A percentile compares a stretch with the other conserved stretches of the same genome.
phyloP scores from a whole-genome alignment of 1,140 invertebrate species.

The Drosophila melanica region DNA sequence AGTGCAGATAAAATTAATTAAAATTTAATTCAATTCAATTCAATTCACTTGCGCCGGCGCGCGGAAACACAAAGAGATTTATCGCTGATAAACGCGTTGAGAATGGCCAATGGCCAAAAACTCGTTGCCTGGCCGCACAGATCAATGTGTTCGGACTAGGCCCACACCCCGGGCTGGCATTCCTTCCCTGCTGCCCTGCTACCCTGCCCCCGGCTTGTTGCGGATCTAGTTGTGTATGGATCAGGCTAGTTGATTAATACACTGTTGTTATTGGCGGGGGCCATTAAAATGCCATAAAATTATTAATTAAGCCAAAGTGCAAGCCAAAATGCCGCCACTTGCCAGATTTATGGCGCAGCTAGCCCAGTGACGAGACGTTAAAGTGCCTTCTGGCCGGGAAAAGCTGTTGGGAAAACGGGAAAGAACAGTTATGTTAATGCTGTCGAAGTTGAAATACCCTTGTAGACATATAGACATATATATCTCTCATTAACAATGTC shows the following conservation, averaged over 20 bases:
- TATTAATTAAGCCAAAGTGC: slow-evolving; percentile 81
- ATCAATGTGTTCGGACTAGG: slow-evolving; percentile 59
- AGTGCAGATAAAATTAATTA: slow-evolving; percentile 83
- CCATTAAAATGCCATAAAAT: slow-evolving; percentile 83
- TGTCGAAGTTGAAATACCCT: no score
- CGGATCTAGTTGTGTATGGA: slow-evolving; percentile 24
- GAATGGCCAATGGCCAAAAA: slow-evolving; percentile 64
- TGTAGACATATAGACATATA: no score
- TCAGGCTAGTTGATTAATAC: slow-evolving; percentile 70
- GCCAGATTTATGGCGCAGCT: slow-evolving; percentile 66
- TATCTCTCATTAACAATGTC: no score
- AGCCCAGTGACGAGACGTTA: slow-evolving; percentile 48
- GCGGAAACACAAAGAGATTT: slow-evolving; percentile 81
- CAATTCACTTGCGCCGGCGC: slow-evolving; percentile 72
- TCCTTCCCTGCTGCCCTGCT: not conserved
- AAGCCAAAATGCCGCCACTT: slow-evolving; percentile 65
- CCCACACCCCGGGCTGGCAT: not conserved
- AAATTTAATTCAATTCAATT: slow-evolving; percentile 83
- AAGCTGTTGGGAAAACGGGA: slow-evolving; percentile 5
- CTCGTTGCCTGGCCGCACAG: slow-evolving; percentile 42
- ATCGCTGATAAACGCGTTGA: slow-evolving; percentile 80
- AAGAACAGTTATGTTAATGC: slow-evolving; percentile 15
- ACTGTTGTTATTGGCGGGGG: slow-evolving; percentile 57
- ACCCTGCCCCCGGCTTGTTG: not conserved
- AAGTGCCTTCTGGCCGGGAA: slow-evolving; percentile 26